Evolutionary conservation across 2,797 vertebrate genomes (phyloP).

Genomic region (Champsocephalus esox): DNA sequence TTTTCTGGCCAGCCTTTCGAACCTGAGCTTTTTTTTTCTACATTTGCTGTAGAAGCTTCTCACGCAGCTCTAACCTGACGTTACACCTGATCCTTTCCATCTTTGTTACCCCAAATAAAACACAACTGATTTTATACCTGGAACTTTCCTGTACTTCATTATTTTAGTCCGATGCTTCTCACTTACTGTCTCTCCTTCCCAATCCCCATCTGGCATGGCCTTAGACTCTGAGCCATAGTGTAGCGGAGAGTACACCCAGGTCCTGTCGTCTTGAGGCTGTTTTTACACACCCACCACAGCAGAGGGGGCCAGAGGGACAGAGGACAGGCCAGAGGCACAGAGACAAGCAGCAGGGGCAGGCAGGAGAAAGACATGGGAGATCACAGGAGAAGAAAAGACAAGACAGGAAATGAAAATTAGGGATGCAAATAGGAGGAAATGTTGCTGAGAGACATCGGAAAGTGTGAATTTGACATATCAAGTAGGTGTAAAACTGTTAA

Average conservation of each 20-base stretch:
- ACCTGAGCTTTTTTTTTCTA: constrained; percentile 34
- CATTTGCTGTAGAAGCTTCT: constrained; percentile 32
- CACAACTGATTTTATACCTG: constrained; percentile 36
- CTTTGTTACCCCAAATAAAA: constrained; percentile 14
- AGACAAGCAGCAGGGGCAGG: constrained; percentile 83
- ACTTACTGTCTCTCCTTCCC: constrained; percentile 99
- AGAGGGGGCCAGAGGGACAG: constrained; percentile 86
- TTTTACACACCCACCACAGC: constrained; percentile 83
- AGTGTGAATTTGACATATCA: constrained; percentile 67
- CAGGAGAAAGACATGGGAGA: constrained; percentile 77
- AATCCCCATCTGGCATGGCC: constrained; percentile 91
- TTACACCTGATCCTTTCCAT: constrained; percentile 16
- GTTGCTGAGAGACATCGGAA: constrained; percentile 77
- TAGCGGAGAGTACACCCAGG: constrained; percentile 99
- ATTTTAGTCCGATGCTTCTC: constrained; percentile 72
- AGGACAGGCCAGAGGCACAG: constrained; percentile 80
- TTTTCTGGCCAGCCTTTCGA: constrained; percentile 38
- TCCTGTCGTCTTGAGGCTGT: constrained; percentile 97
- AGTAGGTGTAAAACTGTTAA: constrained; percentile 40
- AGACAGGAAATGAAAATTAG: constrained; percentile 87
- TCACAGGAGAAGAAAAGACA: constrained; percentile 81
- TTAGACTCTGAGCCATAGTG: constrained; percentile 95
- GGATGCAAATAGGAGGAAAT: constrained; percentile 85
- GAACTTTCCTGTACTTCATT: constrained; percentile 45
- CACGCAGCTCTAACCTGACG: not conserved